Conservation (phyloP, 2,113 vertebrate species). For the Canis aureus region DNA sequence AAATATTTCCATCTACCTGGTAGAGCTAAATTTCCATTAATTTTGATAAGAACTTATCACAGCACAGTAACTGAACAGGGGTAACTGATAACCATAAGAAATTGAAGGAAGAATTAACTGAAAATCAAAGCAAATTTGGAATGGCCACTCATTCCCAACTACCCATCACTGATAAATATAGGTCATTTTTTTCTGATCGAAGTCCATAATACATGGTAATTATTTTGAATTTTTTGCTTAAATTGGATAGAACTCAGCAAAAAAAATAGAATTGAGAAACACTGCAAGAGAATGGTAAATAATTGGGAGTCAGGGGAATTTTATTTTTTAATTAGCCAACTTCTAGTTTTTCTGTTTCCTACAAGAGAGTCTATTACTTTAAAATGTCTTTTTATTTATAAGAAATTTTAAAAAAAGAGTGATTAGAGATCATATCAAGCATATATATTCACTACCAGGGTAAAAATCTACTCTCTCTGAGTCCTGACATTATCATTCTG, state of each 20-base stretch:
- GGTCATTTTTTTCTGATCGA: not conserved
- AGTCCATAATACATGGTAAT: not conserved
- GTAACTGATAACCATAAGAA: not conserved
- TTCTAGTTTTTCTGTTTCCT: not conserved
- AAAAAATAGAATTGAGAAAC: slow-evolving; percentile 25
- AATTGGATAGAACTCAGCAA: not conserved
- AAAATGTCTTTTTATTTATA: not conserved
- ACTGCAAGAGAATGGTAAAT: not conserved
- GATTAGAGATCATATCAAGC: not conserved
- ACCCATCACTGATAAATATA: slow-evolving; percentile 6
- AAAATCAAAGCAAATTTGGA: not conserved
- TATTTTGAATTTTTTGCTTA: slow-evolving; percentile 17
- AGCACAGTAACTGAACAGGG: not conserved
- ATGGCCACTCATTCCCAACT: not conserved
- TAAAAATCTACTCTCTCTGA: not conserved
- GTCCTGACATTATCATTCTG: not conserved
- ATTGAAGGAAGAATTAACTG: slow-evolving; percentile 5
- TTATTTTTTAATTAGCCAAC: not conserved
- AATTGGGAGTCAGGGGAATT: not conserved
- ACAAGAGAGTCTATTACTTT: not conserved
- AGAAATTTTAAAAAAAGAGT: not conserved
- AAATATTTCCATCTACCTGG: not conserved
- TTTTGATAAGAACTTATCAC: not conserved
- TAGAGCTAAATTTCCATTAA: slow-evolving; percentile 10
- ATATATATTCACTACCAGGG: not conserved